Evolutionary conservation across 2,797 vertebrate genomes (phyloP), one percentile per base, ranked within the genome.

Genomic region (Sphenopsis melanotis): DNA sequence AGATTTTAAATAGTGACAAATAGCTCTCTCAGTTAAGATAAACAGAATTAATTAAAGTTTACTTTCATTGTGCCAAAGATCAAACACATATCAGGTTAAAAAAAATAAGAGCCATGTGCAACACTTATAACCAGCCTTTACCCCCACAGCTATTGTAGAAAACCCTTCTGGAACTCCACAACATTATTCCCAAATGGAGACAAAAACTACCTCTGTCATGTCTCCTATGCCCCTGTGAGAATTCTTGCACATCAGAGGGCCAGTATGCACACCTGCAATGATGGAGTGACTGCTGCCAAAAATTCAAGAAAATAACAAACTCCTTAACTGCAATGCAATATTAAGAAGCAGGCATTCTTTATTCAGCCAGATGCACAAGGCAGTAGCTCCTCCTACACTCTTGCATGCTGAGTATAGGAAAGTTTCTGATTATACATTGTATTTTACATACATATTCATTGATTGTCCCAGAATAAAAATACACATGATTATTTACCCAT

Each of bases 141-240:
- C 8, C 19, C 26, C 12, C 15, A 32, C 15, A 79, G 10, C 5
- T 70, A 57, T 32, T 6, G n/a, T 24, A 87, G 55, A 71, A 90
- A 89, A 66, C 4, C 2, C 26, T 27, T 30, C 32, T 30, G 26
- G 34, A 69, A 44, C 5, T n/a, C 30, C 26, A 53, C 1, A 3
- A 30, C n/a, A 60, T 10, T 0, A 1, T 3, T 69, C 64, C 29
- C 42, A 79, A 79, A 15, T 19, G 13, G 21, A 87, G 36, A 46
- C 10, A 89, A 34, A 49, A 89, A 76, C 22, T n/a, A n/a, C 11
- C 14, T 57, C 18, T 15, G 11, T 12, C 12, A 5, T 1, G 3
- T 61, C 20, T 65, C 30, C 49, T 16, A 46, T 0, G 2, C 18
- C 50, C 1, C 0, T 7, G 20, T 29, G 21, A 83, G 41, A 83